Evolutionary conservation across 2,113 vertebrate genomes (phyloP).

Genomic region (Urocynchramus pylzowi): DNA sequence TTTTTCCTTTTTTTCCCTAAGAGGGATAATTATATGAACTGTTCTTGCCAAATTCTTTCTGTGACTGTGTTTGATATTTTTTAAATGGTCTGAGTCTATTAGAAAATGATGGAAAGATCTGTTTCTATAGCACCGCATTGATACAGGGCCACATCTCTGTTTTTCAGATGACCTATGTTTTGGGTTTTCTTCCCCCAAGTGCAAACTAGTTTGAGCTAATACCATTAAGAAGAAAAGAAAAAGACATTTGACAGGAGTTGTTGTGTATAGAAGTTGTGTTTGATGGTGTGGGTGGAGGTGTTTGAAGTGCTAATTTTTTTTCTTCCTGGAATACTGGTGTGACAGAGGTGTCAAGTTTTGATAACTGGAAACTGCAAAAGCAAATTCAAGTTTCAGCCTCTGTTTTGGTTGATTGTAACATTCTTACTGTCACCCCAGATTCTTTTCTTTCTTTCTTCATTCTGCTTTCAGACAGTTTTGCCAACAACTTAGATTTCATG

Average conservation of each 20-base stretch:
- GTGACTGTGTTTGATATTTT: not conserved
- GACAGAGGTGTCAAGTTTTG: slow-evolving; percentile 23
- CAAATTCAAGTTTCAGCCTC: not conserved
- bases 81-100: not conserved
- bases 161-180: not conserved
- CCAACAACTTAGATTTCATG: not conserved
- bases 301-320: slow-evolving; percentile 40
- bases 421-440: not conserved
- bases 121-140: not conserved
- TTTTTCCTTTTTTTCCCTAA: not conserved
- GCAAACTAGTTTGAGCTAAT: not conserved
- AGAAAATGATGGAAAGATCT: not conserved
- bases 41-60: not conserved
- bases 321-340: not conserved
- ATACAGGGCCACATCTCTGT: not conserved
- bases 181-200: not conserved
- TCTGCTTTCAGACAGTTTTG: not conserved
- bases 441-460: not conserved
- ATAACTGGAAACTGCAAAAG: slow-evolving; percentile 23
- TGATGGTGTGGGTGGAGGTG: slow-evolving; percentile 30
- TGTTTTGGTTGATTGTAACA: slow-evolving; percentile 9
- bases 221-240: not conserved
- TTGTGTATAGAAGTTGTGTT: not conserved
- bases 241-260: not conserved
- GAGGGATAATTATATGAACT: not conserved